Evolutionary conservation across 2,113 vertebrate species (phyloP).

Genomic region (Gasterosteus nipponicus): DNA sequence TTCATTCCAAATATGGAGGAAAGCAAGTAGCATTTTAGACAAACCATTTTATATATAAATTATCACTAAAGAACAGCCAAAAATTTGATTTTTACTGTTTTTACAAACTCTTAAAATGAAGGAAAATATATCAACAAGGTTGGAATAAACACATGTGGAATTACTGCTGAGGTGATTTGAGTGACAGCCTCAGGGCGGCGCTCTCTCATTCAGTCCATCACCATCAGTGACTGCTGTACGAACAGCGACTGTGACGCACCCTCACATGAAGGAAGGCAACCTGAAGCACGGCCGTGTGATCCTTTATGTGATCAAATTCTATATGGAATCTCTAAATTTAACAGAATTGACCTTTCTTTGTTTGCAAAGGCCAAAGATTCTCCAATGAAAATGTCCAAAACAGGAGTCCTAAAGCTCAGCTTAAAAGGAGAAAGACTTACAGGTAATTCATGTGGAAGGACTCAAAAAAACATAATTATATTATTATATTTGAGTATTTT

Average conservation of each 20-base stretch:
- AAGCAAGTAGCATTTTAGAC: neutral
- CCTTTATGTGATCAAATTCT: neutral
- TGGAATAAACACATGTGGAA: neutral
- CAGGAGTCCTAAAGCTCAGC: conserved; percentile 29
- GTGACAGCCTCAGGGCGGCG: conserved; percentile 41
- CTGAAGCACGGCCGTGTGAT: conserved; percentile 1
- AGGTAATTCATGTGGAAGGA: conserved; percentile 54
- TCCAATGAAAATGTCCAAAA: conserved; percentile 4
- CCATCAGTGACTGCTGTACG: conserved; percentile 13
- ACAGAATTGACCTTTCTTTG: conserved; percentile 5
- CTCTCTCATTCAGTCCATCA: conserved; percentile 45
- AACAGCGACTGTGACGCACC: conserved; percentile 51
- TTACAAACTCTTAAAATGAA: neutral
- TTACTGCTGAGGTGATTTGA: neutral
- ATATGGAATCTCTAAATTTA: neutral
- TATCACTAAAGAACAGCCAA: neutral
- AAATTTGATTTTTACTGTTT: neutral
- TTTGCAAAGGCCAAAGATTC: conserved; percentile 40
- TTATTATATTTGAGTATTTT: neutral
- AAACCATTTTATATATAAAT: neutral
- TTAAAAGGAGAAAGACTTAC: conserved; percentile 34
- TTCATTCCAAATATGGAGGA: conserved; percentile 7
- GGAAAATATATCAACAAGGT: neutral
- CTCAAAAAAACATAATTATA: neutral
- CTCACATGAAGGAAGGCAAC: conserved; percentile 39